Evolutionary conservation across 2,888 invertebrate species (phyloP).

Genomic region (Epinotia ramella): DNA sequence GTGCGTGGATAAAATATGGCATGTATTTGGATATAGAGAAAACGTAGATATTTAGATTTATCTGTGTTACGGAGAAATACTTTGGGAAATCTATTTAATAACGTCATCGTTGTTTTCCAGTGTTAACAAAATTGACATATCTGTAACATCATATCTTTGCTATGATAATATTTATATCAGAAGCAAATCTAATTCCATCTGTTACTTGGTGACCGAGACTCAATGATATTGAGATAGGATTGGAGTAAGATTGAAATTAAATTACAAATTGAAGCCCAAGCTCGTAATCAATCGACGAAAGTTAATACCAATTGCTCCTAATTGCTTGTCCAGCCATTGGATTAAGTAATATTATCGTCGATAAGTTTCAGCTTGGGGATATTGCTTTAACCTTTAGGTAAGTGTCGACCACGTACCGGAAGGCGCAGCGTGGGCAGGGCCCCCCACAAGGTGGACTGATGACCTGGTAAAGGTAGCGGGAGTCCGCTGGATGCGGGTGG

Average conservation of each 20-base stretch:
- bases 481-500: too few species aligned
- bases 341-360: not conserved
- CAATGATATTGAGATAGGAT: not conserved
- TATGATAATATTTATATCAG: not conserved
- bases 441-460: too few species aligned
- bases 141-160: not conserved
- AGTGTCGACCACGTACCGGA: too few species aligned
- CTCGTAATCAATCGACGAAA: slow-evolving; percentile 1
- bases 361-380: not conserved
- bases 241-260: not conserved
- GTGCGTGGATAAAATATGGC: not conserved
- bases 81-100: too few species aligned
- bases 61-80: too few species aligned
- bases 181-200: not conserved
- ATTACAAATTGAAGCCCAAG: not conserved
- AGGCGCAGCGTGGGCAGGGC: too few species aligned
- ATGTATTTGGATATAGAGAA: not conserved
- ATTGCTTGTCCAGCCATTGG: slow-evolving; percentile 1
- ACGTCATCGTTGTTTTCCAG: too few species aligned
- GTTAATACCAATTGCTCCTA: not conserved
- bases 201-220: not conserved
- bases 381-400: too few species aligned
- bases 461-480: too few species aligned
- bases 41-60: too few species aligned
- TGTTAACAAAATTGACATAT: too few species aligned